Percentiles rank a stretch among this genome's conserved stretches.
Conservation (phyloP, 2,888 invertebrate species). For the Oligia strigilis region DNA sequence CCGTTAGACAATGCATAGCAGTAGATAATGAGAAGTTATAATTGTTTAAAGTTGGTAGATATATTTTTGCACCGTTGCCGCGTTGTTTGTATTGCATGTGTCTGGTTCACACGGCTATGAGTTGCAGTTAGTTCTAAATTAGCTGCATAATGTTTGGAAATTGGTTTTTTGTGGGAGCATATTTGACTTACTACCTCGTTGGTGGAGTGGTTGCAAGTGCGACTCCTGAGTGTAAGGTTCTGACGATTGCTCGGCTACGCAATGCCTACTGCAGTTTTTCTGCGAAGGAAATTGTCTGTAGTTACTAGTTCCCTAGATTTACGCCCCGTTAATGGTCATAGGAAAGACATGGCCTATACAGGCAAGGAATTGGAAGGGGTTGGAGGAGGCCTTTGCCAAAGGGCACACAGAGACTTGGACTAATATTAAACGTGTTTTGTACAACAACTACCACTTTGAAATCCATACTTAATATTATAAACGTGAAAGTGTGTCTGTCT, state of each 20-base stretch:
- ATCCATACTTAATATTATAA: neutral
- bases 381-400: neutral
- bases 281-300: neutral
- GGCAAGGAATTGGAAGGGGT: neutral
- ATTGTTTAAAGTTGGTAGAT: conserved; percentile 47
- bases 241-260: neutral
- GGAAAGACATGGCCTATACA: neutral
- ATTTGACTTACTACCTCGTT: neutral
- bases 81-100: conserved; percentile 12
- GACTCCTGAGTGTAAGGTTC: neutral
- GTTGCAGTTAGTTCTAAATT: conserved; percentile 19
- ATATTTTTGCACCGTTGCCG: conserved; percentile 22
- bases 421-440: neutral
- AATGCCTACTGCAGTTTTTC: neutral
- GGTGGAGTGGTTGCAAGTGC: neutral
- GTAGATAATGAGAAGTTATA: conserved; percentile 61
- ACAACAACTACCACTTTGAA: neutral
- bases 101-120: conserved; percentile 36
- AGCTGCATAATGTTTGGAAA: conserved; percentile 1
- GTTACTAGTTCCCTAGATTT: neutral
- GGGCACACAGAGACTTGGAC: neutral
- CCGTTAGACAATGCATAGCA: conserved; percentile 62
- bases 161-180: conserved; percentile 1
- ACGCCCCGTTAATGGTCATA: neutral
- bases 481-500: no score